Conservation (phyloP, 2,797 vertebrate species). For the Aplochiton taeniatus region DNA sequence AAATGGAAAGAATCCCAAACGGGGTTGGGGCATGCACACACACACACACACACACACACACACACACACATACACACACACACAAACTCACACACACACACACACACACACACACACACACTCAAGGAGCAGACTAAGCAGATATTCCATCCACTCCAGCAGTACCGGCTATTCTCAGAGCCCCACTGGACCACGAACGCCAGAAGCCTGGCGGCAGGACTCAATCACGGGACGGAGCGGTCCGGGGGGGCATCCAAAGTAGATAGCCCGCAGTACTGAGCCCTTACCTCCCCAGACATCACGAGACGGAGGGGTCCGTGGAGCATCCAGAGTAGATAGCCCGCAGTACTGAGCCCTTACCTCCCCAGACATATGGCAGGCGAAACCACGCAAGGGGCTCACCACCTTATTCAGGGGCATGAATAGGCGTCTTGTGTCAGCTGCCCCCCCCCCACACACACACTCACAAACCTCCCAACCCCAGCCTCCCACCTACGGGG, state of each 20-base stretch:
- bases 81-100: background rate
- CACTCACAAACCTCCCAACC: background rate
- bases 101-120: constrained; percentile 3
- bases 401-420: constrained; percentile 22
- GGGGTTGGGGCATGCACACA: no score
- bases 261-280: no score
- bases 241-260: background rate
- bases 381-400: constrained; percentile 4
- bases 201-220: no score
- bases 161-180: background rate
- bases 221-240: no score
- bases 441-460: background rate
- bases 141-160: background rate
- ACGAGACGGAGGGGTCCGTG: no score
- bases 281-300: constrained; percentile 10
- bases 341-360: no score
- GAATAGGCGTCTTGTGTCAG: constrained; percentile 32
- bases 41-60: constrained; percentile 3
- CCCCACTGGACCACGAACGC: background rate
- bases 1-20: no score
- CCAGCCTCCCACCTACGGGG: background rate
- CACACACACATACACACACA: background rate
- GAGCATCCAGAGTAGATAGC: background rate
- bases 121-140: background rate
- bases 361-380: constrained; percentile 9